Evolutionary conservation across 2,797 vertebrate genomes (phyloP).

Genomic region (Myotis myotis): DNA sequence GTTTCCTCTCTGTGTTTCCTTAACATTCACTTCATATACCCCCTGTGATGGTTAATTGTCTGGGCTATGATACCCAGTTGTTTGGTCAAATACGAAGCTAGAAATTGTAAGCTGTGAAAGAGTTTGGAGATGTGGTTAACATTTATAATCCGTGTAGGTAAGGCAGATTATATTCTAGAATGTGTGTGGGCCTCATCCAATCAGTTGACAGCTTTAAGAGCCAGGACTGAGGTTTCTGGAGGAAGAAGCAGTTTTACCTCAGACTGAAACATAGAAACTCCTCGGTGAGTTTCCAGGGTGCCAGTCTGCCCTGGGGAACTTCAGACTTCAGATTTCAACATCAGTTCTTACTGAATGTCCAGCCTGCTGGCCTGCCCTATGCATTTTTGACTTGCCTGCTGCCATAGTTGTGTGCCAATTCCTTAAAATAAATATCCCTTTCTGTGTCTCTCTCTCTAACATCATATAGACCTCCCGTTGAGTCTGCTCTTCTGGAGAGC

Average conservation of each 20-base stretch:
- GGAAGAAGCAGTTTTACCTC: neutral
- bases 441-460: neutral
- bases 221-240: neutral
- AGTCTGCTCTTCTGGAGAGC: neutral
- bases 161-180: neutral
- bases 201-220: neutral
- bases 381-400: neutral
- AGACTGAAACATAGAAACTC: neutral
- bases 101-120: neutral
- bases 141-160: neutral
- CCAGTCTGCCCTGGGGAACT: neutral
- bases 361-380: neutral
- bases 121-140: neutral
- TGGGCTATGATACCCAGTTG: neutral
- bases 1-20: neutral
- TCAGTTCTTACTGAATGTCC: neutral
- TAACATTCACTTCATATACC: neutral
- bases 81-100: neutral
- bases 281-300: neutral
- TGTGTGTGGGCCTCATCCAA: neutral
- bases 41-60: neutral
- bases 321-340: neutral
- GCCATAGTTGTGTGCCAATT: neutral
- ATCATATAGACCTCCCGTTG: neutral
- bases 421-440: neutral